Evolutionary conservation across 2,888 invertebrate species (phyloP).

Genomic region (Sabellastarte sp.): DNA sequence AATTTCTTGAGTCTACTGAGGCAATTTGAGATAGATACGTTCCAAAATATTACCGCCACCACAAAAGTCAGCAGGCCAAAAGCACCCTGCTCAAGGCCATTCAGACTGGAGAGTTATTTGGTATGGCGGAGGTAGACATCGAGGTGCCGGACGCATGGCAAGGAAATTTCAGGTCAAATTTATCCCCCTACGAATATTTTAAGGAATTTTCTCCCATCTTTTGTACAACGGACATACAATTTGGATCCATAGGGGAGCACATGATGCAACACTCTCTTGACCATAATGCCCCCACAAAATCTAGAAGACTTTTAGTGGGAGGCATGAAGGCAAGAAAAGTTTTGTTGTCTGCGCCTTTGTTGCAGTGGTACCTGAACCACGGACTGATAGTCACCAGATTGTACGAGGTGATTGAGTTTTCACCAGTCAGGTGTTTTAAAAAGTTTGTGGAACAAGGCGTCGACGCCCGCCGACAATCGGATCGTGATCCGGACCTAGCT

Average conservation of each 20-base stretch:
- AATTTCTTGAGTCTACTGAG: background rate
- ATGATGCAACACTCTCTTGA: conserved; percentile 4
- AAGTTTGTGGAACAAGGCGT: conserved; percentile 5
- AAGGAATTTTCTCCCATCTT: conserved; percentile 9
- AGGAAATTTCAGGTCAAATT: background rate
- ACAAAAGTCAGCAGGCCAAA: background rate
- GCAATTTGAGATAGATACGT: background rate
- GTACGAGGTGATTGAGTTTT: conserved; percentile 15
- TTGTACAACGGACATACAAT: conserved; percentile 5
- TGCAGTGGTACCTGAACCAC: conserved; percentile 16
- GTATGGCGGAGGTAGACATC: background rate
- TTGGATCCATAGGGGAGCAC: background rate
- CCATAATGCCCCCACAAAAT: background rate
- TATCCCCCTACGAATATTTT: conserved; percentile 5
- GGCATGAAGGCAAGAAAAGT: conserved; percentile 7
- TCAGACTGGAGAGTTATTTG: background rate
- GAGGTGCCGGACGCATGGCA: background rate
- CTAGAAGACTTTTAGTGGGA: conserved; percentile 4
- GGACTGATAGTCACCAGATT: conserved; percentile 12
- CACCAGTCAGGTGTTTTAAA: conserved; percentile 3
- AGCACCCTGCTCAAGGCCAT: background rate
- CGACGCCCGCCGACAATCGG: conserved; percentile 5
- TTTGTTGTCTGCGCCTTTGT: conserved; percentile 14
- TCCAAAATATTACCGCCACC: background rate
- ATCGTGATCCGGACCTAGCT: conserved; percentile 1